Evolutionary conservation across 2,113 vertebrate species (phyloP).

Genomic region (Pithys albifrons): DNA sequence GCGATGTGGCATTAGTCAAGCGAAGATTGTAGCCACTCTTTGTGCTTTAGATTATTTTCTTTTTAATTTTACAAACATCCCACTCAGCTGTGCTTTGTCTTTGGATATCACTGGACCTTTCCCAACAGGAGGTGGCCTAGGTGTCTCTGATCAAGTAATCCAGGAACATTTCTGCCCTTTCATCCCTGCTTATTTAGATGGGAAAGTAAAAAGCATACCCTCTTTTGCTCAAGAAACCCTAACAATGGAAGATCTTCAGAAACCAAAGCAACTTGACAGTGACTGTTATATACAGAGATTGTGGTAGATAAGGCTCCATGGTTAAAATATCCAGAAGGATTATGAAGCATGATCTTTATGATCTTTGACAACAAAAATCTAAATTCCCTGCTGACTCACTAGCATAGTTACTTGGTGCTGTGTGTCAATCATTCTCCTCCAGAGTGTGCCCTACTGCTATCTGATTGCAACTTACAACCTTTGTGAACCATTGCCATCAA

Average conservation of each 20-base stretch:
- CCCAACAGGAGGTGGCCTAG: neutral
- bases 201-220: neutral
- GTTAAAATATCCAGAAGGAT: neutral
- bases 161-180: neutral
- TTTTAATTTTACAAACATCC: neutral
- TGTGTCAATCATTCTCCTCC: neutral
- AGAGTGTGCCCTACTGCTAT: neutral
- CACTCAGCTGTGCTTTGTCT: neutral
- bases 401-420: neutral
- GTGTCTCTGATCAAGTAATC: neutral
- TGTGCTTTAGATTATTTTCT: neutral
- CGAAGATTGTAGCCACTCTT: neutral
- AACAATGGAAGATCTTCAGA: neutral
- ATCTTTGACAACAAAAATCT: neutral
- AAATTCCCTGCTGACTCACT: neutral
- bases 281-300: neutral
- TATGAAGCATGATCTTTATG: neutral
- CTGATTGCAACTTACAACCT: neutral
- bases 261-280: neutral
- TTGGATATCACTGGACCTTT: neutral
- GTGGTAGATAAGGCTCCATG: neutral
- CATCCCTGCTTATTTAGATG: neutral
- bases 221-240: neutral
- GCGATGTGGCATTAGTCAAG: neutral
- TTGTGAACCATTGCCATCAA: neutral